Percentiles rank a stretch among this genome's conserved stretches.
Evolutionary conservation across 2,113 vertebrate species (phyloP).

Genomic region (Apodemus speciosus): DNA sequence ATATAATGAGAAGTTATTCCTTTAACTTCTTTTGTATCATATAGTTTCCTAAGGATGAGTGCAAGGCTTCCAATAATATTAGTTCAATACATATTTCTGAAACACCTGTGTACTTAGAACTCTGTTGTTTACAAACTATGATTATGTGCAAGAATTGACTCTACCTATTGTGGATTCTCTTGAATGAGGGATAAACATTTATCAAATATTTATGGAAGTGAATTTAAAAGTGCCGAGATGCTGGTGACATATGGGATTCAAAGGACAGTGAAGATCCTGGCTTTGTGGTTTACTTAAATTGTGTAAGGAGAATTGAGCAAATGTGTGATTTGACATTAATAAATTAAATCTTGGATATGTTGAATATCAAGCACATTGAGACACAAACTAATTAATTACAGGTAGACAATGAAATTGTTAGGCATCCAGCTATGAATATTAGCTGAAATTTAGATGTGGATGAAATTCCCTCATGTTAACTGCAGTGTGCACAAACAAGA

Average conservation of each 20-base stretch:
- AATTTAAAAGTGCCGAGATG: neutral
- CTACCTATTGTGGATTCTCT: neutral
- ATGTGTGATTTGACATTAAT: neutral
- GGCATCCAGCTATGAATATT: conserved; percentile 2
- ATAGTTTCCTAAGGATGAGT: neutral
- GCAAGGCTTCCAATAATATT: conserved; percentile 28
- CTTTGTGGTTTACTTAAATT: neutral
- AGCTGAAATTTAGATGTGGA: neutral
- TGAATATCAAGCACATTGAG: neutral
- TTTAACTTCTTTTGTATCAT: neutral
- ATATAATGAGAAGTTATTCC: neutral
- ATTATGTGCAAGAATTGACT: neutral
- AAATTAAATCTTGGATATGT: neutral
- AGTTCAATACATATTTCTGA: neutral
- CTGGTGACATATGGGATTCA: neutral
- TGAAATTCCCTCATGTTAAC: neutral
- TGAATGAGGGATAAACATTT: neutral
- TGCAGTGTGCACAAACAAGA: neutral
- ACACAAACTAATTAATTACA: neutral
- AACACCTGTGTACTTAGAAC: neutral
- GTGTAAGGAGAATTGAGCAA: neutral
- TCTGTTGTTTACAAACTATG: neutral
- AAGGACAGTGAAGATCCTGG: neutral
- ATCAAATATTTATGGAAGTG: neutral
- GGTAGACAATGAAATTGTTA: neutral